phyloP scores from a whole-genome alignment of 1,140 invertebrate genomes.

The Linepithema humile region DNA sequence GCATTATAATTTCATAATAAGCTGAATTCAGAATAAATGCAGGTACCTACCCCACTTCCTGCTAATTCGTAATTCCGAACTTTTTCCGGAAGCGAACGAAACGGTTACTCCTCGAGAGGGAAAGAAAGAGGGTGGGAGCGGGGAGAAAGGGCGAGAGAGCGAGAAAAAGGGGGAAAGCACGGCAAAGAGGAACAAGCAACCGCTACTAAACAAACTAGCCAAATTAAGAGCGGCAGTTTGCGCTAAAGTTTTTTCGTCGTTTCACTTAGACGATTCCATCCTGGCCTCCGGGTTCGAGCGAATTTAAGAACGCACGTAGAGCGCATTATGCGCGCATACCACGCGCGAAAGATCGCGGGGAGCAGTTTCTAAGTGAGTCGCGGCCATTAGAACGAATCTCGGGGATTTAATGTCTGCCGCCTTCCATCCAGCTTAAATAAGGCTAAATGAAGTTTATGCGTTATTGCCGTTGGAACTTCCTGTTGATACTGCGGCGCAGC shows the following conservation, averaged over 20 bases:
- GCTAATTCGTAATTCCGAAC: conserved; percentile 72
- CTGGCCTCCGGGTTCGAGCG: conserved; percentile 57
- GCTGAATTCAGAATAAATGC: conserved; percentile 64
- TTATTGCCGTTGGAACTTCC: conserved; percentile 65
- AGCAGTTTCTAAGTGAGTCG: conserved; percentile 83
- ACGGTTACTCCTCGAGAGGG: conserved; percentile 53
- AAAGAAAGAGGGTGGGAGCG: not conserved
- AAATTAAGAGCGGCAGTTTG: conserved; percentile 71
- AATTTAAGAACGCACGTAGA: conserved; percentile 79
- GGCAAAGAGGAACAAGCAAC: conserved; percentile 11
- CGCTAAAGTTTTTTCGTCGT: conserved; percentile 70
- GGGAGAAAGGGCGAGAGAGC: not conserved
- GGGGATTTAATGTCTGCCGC: conserved; percentile 81
- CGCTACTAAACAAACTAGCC: conserved; percentile 64
- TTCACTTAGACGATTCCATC: conserved; percentile 66
- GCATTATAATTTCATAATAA: conserved; percentile 73
- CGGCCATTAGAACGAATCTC: conserved; percentile 84
- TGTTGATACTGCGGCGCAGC: not conserved
- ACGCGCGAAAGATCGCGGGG: conserved; percentile 72
- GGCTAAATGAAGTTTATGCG: conserved; percentile 70
- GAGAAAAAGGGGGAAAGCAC: conserved; percentile 4
- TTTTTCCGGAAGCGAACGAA: conserved; percentile 72
- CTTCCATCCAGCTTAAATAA: conserved; percentile 66
- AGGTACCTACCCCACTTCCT: conserved; percentile 63
- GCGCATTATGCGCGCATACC: conserved; percentile 55